phyloP scores from a whole-genome alignment of 1,140 invertebrate genomes.

The Gyrodactylus salaris region DNA sequence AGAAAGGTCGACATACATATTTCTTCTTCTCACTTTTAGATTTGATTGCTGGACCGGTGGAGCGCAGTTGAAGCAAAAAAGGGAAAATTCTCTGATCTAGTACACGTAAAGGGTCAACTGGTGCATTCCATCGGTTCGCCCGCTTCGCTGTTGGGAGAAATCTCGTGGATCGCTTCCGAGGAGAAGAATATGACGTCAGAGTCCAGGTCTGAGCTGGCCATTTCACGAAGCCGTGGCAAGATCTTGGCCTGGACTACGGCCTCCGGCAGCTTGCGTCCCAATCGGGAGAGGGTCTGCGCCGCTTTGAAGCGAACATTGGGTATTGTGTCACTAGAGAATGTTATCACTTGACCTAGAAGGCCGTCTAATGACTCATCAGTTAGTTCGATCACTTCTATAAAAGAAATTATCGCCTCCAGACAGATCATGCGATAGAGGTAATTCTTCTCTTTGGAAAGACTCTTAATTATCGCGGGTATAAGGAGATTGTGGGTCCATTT shows the following conservation, averaged over 20 bases:
- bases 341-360: not conserved
- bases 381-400: not conserved
- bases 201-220: not conserved
- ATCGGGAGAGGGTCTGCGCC: not conserved
- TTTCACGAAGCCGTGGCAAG: not conserved
- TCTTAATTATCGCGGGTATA: not conserved
- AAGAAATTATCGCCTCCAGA: not conserved
- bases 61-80: no score
- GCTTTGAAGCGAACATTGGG: conserved; percentile 8
- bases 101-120: no score
- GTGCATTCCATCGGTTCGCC: no score
- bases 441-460: not conserved
- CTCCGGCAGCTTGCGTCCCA: not conserved
- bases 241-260: not conserved
- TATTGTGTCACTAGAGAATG: not conserved
- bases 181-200: not conserved
- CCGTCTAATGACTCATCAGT: not conserved
- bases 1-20: no score
- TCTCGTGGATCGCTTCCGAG: not conserved
- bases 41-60: no score
- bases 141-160: not conserved
- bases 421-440: conserved; percentile 5
- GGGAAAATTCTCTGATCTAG: no score
- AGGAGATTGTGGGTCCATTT: not conserved
- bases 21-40: no score